A percentile compares a stretch with the other conserved stretches of the same genome.
Evolutionary conservation across 1,140 invertebrate species (phyloP).

Genomic region (Pseudomyrmex concolor): DNA sequence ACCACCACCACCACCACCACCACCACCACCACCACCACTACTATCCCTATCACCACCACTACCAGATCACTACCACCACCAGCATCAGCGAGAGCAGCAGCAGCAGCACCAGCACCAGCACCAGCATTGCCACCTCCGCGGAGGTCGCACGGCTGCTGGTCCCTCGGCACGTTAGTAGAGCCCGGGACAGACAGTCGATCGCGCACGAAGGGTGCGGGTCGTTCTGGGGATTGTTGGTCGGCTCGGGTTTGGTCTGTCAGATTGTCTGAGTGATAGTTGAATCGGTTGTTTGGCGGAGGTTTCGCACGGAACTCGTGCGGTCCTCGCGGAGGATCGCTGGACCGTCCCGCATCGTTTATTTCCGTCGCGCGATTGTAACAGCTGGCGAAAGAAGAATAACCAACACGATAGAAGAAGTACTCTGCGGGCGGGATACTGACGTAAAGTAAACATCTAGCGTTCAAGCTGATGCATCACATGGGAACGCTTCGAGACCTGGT

Average conservation of each 20-base stretch:
- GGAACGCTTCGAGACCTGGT: background rate
- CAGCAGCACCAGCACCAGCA: constrained; percentile 52
- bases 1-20: background rate
- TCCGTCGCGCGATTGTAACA: constrained; percentile 28
- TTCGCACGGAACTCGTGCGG: background rate
- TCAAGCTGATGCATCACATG: background rate
- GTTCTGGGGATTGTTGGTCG: constrained; percentile 63
- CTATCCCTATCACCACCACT: constrained; percentile 22
- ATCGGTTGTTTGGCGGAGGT: constrained; percentile 8
- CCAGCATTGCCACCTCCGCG: constrained; percentile 74
- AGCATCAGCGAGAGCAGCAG: background rate
- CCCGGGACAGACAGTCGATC: constrained; percentile 78
- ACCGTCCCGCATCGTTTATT: background rate
- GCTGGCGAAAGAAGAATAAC: background rate
- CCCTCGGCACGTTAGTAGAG: constrained; percentile 77
- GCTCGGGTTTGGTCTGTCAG: constrained; percentile 48
- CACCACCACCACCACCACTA: constrained; percentile 28
- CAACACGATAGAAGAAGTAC: background rate
- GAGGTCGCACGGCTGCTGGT: constrained; percentile 70
- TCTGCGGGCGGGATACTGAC: background rate
- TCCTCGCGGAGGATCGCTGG: background rate
- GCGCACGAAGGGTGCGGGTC: constrained; percentile 67
- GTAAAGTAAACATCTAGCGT: background rate
- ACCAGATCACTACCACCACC: constrained; percentile 10
- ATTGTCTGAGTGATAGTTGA: constrained; percentile 15